phyloP scores from a whole-genome alignment of 2,113 vertebrate genomes.

The Pan paniscus region DNA sequence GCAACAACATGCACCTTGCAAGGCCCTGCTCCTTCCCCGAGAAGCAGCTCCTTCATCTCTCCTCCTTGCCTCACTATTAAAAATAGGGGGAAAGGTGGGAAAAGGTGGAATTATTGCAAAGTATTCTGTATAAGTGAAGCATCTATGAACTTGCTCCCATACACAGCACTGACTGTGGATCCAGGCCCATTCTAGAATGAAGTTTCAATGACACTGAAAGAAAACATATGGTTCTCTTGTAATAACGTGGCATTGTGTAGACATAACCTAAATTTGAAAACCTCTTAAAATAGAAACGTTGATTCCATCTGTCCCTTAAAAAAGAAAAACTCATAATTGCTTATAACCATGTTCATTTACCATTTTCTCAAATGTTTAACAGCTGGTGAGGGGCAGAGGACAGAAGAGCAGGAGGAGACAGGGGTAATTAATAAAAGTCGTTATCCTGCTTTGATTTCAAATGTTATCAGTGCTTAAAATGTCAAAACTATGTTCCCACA shows the following conservation, averaged over 20 bases:
- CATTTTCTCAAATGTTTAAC: slow-evolving; percentile 71
- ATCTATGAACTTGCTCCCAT: not conserved
- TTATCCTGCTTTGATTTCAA: slow-evolving; percentile 63
- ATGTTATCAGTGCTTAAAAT: slow-evolving; percentile 61
- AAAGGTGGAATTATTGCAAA: not conserved
- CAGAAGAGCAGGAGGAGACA: slow-evolving; percentile 60
- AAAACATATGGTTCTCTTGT: slow-evolving; percentile 51
- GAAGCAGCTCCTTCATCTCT: not conserved
- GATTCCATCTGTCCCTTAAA: slow-evolving; percentile 65
- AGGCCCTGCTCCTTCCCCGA: not conserved
- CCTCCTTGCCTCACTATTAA: not conserved
- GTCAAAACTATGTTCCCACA: slow-evolving; percentile 39
- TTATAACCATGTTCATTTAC: slow-evolving; percentile 69
- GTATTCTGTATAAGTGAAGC: not conserved
- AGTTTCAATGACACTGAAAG: not conserved
- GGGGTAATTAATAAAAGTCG: slow-evolving; percentile 65
- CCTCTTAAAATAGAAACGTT: slow-evolving; percentile 62
- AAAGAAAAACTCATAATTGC: slow-evolving; percentile 73
- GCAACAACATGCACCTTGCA: not conserved
- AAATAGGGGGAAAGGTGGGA: not conserved
- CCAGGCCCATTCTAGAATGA: not conserved
- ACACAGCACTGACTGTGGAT: not conserved
- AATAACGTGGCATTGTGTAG: slow-evolving; percentile 50
- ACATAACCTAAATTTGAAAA: slow-evolving; percentile 64
- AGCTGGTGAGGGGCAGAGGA: slow-evolving; percentile 56